Base-by-base conservation (phyloP, 2,113 vertebrate genomes). In the Lota lota region DNA sequence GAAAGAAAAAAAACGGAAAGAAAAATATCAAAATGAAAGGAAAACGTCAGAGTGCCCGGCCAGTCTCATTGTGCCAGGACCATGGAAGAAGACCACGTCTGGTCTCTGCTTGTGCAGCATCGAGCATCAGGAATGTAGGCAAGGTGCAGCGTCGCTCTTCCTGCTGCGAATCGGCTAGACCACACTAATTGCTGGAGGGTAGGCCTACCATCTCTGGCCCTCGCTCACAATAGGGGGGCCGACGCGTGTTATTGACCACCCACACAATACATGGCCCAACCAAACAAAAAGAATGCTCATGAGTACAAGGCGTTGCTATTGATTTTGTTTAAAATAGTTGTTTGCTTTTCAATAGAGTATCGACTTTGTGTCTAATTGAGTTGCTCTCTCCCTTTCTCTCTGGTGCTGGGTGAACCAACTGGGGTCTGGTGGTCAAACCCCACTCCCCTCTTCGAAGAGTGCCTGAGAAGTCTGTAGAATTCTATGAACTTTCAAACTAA, bases 241-340 rank as follows among this genome's bases (percentile, higher is more conserved):
- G 70, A 73, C 58, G 56, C 78, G 66, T 80, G 76, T 79, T 80
- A 86, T 75, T 68, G 76, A 80, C 86, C 81, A 81, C 86, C 85
- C 82, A 88, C 79, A 85, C 82, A 78, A 81, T 79, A 74, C 79
- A 56, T 56, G 53, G 28, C 28, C 28, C 28, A 4, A 33, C 28
- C 28, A 33, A 33, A 57, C 16, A 18, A 57, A 87, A 87, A 77
- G 69, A 75, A 74, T 80, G 73, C 78, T 87, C 77, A 84, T 90
- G 87, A 81, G 79, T 83, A 79, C 78, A 81, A 81, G 84, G 69
- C 80, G 82, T 84, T 81, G 81, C 66, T 87, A 89, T 90, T 85
- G 88, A 90, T 90, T 89, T 89, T 81, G 75, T 86, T 87, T 87
- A 85, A 80, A 87, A 87, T 88, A 88, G 76, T 82, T 87, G 85